These are phyloP conservation scores for Lasioglossum leucozonium DNA, from an alignment of 2,888 invertebrate species.

Conservation along the genomic window DNA sequence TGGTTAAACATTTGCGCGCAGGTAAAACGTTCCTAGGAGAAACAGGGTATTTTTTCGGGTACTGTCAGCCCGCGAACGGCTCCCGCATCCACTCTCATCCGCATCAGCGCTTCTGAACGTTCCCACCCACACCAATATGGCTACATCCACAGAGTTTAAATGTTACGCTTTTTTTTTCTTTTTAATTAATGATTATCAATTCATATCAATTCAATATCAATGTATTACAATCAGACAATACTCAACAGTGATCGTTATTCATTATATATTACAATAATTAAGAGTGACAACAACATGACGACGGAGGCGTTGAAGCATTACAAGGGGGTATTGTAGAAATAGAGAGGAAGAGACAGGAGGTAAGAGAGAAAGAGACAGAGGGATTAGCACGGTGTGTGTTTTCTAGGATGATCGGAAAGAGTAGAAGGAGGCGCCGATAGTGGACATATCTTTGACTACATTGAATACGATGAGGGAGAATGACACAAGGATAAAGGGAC, in stretches of 20 bases:
- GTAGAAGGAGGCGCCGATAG: conserved; percentile 48
- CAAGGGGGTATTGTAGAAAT: conserved; percentile 51
- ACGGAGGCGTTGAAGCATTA: conserved; percentile 84
- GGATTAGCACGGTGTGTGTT: conserved; percentile 76
- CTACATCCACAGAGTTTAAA: conserved; percentile 73
- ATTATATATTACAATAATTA: conserved; percentile 84
- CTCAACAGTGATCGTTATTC: conserved; percentile 84
- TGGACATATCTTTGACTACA: conserved; percentile 54
- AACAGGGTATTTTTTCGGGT: conserved; percentile 17
- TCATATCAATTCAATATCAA: conserved; percentile 85
- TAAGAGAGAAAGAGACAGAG: background rate
- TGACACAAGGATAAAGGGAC: conserved; percentile 55
- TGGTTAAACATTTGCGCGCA: conserved; percentile 16
- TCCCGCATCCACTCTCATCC: conserved; percentile 54
- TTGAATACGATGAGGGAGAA: conserved; percentile 49
- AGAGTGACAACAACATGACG: conserved; percentile 85
- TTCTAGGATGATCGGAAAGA: conserved; percentile 62
- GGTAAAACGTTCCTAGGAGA: conserved; percentile 16
- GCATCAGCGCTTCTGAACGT: conserved; percentile 53
- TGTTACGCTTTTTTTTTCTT: conserved; percentile 64
- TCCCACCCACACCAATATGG: conserved; percentile 68
- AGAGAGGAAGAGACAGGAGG: background rate
- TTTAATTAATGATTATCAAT: conserved; percentile 84
- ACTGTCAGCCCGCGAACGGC: conserved; percentile 62
- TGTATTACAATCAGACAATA: conserved; percentile 85